phyloP scores from a whole-genome alignment of 2,113 vertebrate species.

The Melospiza melodia region DNA sequence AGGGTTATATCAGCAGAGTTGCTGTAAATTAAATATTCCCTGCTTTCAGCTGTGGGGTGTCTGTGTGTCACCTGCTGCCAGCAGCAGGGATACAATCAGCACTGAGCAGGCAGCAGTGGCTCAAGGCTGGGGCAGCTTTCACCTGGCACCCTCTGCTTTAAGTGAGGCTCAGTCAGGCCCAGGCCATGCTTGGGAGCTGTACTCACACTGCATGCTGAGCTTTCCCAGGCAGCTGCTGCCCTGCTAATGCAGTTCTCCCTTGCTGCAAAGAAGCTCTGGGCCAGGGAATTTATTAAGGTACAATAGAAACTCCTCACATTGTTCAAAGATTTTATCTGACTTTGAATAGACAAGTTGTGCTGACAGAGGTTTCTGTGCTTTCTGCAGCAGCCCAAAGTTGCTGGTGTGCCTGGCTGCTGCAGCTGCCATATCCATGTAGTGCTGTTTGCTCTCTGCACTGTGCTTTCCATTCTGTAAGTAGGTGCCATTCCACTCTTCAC shows the following conservation, averaged over 20 bases:
- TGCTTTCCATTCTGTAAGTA: neutral
- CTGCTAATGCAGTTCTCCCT: neutral
- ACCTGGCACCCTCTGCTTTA: neutral
- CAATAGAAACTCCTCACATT: neutral
- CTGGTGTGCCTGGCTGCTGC: neutral
- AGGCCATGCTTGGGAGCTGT: neutral
- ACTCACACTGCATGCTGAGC: neutral
- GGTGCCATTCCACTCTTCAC: neutral
- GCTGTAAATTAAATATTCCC: neutral
- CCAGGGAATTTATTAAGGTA: neutral
- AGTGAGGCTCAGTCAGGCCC: neutral
- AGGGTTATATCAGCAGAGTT: neutral
- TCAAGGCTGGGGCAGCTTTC: neutral
- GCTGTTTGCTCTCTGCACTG: neutral
- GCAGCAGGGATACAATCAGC: neutral
- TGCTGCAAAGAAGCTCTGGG: neutral
- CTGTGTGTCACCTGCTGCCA: neutral
- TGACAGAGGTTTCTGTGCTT: neutral
- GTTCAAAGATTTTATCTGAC: neutral
- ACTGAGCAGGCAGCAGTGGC: neutral
- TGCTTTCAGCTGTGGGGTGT: neutral
- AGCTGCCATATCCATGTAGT: neutral
- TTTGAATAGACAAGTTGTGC: neutral
- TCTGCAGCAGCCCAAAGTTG: rapidly evolving
- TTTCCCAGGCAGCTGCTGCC: neutral